Evolutionary conservation across 2,888 invertebrate species (phyloP).

Genomic region (Andrena marginata): DNA sequence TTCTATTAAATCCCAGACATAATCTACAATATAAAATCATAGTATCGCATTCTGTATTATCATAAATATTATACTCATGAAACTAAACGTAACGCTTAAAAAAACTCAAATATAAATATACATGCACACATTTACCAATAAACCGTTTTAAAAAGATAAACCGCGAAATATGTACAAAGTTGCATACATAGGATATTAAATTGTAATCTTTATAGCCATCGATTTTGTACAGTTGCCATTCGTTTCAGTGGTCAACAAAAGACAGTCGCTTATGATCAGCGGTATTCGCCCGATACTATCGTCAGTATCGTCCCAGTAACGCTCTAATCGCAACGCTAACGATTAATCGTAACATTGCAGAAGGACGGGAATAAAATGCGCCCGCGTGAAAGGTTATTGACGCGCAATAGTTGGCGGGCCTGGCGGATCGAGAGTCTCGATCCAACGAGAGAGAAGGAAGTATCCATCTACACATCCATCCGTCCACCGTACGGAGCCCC

Average conservation of each 20-base stretch:
- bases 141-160: constrained; percentile 20
- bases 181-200: not conserved
- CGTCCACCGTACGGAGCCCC: constrained; percentile 76
- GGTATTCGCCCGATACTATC: not conserved
- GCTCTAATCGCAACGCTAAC: not conserved
- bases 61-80: not conserved
- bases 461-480: constrained; percentile 72
- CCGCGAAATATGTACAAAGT: constrained; percentile 6
- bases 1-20: not conserved
- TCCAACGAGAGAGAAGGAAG: constrained; percentile 73
- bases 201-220: constrained; percentile 10
- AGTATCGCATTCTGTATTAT: not conserved
- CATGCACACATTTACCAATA: not conserved
- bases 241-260: too few species aligned
- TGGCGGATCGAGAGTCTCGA: constrained; percentile 72
- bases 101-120: not conserved
- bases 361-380: constrained; percentile 15
- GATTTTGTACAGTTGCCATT: not conserved
- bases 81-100: not conserved
- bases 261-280: not conserved
- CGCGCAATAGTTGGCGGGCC: constrained; percentile 62
- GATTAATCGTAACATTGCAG: not conserved
- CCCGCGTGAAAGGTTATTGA: not conserved
- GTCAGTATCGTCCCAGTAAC: not conserved
- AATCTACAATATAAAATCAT: not conserved